Base-by-base conservation (phyloP, 2,113 vertebrate genomes). In the Passerina amoena region DNA sequence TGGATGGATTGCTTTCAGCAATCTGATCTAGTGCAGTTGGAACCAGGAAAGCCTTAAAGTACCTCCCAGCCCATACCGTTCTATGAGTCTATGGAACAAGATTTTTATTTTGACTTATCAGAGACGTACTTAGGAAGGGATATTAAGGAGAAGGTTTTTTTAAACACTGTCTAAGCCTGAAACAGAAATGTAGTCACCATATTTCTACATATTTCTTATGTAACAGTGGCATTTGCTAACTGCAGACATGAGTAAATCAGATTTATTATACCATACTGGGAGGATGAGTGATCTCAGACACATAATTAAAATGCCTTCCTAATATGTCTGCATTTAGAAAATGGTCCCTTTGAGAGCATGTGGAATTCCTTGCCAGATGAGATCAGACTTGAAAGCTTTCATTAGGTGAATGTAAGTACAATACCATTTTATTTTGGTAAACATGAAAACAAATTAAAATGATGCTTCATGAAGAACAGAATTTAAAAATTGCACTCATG, bases 261-360 rank as follows among this genome's bases (percentile, higher is more conserved):
- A 79, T 79, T 85, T 76, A 82, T 85, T 85, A 60, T 37, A 45
- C 11, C 45, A 12, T 66, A 59, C 12, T 37, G 31, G 23, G 40
- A 95, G 47, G 64, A 91, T 9, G 15, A 64, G 12, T 47, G 11
- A 76, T 69, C 57, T 79, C 70, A 68, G 40, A 60, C 21, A 69
- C 12, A 27, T 75, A 68, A 85, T 87, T 71, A 91, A 91, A 90
- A 85, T 56, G 24, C 23, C 84, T 95, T 94, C 17, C 5, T 75
- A 81, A 78, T 61, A 12, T 51, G 17, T 25, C 10, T 73, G 4
- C 8, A 25, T 37, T 30, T 66, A 83, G 56, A 73, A 80, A 92
- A 86, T 64, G 17, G 56, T 91, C 72, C 23, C 30, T 87, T 64
- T 60, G 56, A 91, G 53, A 72, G 0, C 31, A 57, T 68, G 37